These are phyloP conservation scores for Synergus itoensis DNA, from an alignment of 2,888 invertebrate genomes.

Conservation along the genomic window DNA sequence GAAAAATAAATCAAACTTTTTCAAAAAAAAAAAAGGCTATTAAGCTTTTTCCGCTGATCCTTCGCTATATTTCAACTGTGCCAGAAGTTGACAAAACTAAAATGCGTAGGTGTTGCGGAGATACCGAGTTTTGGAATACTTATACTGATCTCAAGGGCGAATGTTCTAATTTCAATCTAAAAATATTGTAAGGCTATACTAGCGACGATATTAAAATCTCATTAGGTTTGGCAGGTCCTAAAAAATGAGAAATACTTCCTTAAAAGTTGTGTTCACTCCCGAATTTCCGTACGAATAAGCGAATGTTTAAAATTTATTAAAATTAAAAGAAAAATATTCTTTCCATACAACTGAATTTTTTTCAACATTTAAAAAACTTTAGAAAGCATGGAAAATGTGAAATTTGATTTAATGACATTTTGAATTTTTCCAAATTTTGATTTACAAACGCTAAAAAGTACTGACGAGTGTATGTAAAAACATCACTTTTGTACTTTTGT, in stretches of 20 bases:
- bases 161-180: slow-evolving; percentile 52
- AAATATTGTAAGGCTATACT: slow-evolving; percentile 27
- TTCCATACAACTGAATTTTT: too few relatives aligned
- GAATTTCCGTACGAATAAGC: not conserved
- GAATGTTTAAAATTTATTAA: too few relatives aligned
- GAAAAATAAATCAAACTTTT: not conserved
- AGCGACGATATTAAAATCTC: slow-evolving; percentile 1
- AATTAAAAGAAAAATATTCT: too few relatives aligned
- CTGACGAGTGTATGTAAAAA: too few relatives aligned
- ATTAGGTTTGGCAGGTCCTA: not conserved
- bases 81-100: not conserved
- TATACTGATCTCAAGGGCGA: slow-evolving; percentile 46
- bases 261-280: not conserved
- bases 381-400: too few relatives aligned
- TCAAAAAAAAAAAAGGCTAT: not conserved
- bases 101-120: slow-evolving; percentile 43
- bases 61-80: not conserved
- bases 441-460: too few relatives aligned
- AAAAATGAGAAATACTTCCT: not conserved
- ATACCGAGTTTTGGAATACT: slow-evolving; percentile 49
- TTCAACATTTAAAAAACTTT: too few relatives aligned
- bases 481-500: too few relatives aligned
- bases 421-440: too few relatives aligned
- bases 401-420: too few relatives aligned
- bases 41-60: not conserved